Percentiles rank a stretch among this genome's conserved stretches.
Evolutionary conservation across 2,113 vertebrate genomes (phyloP).

Genomic region (Parus major): DNA sequence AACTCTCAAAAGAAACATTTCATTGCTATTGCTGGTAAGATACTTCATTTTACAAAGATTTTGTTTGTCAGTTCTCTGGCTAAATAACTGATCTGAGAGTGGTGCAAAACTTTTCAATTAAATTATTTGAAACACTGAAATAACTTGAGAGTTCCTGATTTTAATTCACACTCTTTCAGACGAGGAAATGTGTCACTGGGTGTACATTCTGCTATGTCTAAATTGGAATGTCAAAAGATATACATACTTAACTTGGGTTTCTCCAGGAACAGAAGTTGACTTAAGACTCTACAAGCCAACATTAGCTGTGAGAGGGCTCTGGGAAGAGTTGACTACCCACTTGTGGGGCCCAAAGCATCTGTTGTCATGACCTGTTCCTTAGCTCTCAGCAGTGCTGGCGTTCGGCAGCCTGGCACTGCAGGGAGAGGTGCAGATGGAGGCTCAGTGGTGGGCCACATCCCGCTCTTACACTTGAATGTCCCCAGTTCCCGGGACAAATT

Average conservation of each 20-base stretch:
- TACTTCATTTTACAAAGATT: background rate
- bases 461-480: background rate
- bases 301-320: background rate
- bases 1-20: background rate
- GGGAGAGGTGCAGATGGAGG: background rate
- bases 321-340: background rate
- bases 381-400: background rate
- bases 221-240: background rate
- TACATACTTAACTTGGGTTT: background rate
- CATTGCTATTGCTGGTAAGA: background rate
- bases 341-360: background rate
- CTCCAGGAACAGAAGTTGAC: background rate
- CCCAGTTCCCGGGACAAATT: background rate
- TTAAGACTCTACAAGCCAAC: background rate
- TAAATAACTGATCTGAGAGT: background rate
- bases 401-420: background rate
- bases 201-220: background rate
- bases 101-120: background rate
- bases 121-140: background rate
- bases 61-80: background rate
- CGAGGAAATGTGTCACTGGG: background rate
- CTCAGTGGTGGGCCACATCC: background rate
- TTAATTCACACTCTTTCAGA: background rate
- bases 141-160: background rate
- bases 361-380: background rate